Base-by-base conservation (phyloP, 2,888 invertebrate genomes). In the Scrobipalpa costella region DNA sequence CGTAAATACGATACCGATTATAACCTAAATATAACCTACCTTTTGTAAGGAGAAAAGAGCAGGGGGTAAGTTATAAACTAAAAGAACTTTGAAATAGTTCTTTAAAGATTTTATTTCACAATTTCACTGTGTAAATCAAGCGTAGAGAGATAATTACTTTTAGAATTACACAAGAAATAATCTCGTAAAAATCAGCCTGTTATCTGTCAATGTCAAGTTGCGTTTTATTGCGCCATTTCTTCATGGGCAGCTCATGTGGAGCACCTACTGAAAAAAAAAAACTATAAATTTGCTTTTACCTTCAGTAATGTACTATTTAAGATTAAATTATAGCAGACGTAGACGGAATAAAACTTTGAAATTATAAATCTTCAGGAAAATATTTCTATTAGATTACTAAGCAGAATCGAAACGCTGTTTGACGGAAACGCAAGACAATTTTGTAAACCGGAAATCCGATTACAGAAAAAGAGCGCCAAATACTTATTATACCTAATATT, bases 1-100 rank as follows among this genome's bases (percentile, higher is more conserved):
- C 17, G 38, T 19, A 38, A 57, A 19, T 36, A 15, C 57, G 38
- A 36, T 19, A 15, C 3, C 17, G 27, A 27, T n/a, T 33, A 55
- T 55, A 61, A 21, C 50, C 27, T 62, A 38, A 33, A 62, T 36
- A 40, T 44, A 55, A 40, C 55, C 27, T 62, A 62, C 62, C 62
- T 62, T 55, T 55, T 55, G 38, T 38, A 21, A 40, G 57, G 52
- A n/a, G 50, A 59, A 27, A 13, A 15, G 15, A 7, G 15, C 34
- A 34, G 34, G 11, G 19, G 34, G 55, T 55, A 55, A 55, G 55
- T 15, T 15, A 27, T 55, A 55, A 34, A 55, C n/a, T 19, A 50
- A 50, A 44, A 44, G 15, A 15, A n/a, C 15, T 44, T 9, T 7
- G n/a, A 15, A 44, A 44, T 15, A 44, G 15, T 9, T 44, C 2